Conservation (phyloP, 2,797 vertebrate genomes). For the Pangasius krempfi region DNA sequence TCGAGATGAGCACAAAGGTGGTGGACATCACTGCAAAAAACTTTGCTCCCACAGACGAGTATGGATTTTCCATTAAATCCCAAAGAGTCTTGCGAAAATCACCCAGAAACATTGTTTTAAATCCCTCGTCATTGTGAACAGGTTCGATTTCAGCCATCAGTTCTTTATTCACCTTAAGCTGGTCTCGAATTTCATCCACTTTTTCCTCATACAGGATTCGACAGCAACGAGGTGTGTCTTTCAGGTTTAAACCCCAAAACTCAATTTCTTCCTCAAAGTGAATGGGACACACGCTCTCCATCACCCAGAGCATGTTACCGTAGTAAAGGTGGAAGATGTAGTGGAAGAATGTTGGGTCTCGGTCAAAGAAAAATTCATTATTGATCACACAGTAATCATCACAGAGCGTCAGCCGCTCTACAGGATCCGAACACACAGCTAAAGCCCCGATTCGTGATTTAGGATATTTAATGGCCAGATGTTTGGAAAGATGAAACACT, state of each 20-base stretch:
- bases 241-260: constrained; percentile 87
- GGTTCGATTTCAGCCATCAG: constrained; percentile 86
- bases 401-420: constrained; percentile 81
- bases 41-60: constrained; percentile 86
- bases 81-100: constrained; percentile 76
- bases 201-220: constrained; percentile 88
- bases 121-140: constrained; percentile 70
- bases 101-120: constrained; percentile 81
- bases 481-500: constrained; percentile 79
- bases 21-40: constrained; percentile 86
- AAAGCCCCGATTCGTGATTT: constrained; percentile 82
- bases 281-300: constrained; percentile 86
- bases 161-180: constrained; percentile 85
- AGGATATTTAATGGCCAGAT: constrained; percentile 76
- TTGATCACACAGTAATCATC: constrained; percentile 86
- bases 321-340: constrained; percentile 90
- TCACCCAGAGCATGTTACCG: constrained; percentile 86
- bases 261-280: constrained; percentile 86
- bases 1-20: constrained; percentile 88
- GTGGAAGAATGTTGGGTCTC: constrained; percentile 86
- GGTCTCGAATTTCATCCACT: constrained; percentile 84
- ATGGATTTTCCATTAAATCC: constrained; percentile 90
- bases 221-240: constrained; percentile 84
- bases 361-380: constrained; percentile 90
- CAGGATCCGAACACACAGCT: constrained; percentile 77